A percentile compares a stretch with the other conserved stretches of the same genome.
phyloP scores from a whole-genome alignment of 2,888 invertebrate species.

The Seira ritae region DNA sequence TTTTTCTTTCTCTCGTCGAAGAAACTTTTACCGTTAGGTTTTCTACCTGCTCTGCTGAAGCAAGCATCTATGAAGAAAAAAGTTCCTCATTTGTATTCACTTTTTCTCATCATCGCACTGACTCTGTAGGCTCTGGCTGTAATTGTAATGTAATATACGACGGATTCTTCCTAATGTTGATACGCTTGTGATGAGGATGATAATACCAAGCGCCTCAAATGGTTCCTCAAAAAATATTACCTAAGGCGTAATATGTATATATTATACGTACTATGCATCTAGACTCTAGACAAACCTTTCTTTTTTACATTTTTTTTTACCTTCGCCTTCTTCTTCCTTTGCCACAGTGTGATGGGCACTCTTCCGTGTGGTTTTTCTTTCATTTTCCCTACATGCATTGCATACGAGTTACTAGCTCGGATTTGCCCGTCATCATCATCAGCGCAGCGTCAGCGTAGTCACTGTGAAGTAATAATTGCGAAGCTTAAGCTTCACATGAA shows the following conservation, averaged over 20 bases:
- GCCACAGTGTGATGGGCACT: slow-evolving; percentile 26
- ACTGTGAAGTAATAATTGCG: no score
- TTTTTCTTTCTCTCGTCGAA: slow-evolving; percentile 7
- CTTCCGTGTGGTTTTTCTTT: slow-evolving; percentile 46
- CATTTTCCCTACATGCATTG: slow-evolving; percentile 10
- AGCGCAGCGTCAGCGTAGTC: no score
- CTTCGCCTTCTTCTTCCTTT: background rate
- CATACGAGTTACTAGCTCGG: no score
- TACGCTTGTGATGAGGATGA: background rate
- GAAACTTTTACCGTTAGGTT: slow-evolving; percentile 11
- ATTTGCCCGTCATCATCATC: no score
- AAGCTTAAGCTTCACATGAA: no score
- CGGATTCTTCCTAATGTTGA: no score
- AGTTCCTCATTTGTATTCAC: slow-evolving; percentile 23
- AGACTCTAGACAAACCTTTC: background rate
- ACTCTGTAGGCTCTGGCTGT: no score
- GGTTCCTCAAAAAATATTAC: slow-evolving; percentile 1
- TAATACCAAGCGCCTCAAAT: slow-evolving; percentile 4
- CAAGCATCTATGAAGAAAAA: background rate
- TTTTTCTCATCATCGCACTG: background rate
- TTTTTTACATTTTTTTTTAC: no score
- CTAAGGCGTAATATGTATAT: slow-evolving; percentile 2
- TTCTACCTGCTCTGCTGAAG: slow-evolving; percentile 10
- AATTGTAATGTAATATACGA: no score
- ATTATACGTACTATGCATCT: no score